These are phyloP conservation scores for Holothuria scabra DNA, from an alignment of 53 echinoderm and acorn worm genomes.

Conservation along the genomic window DNA sequence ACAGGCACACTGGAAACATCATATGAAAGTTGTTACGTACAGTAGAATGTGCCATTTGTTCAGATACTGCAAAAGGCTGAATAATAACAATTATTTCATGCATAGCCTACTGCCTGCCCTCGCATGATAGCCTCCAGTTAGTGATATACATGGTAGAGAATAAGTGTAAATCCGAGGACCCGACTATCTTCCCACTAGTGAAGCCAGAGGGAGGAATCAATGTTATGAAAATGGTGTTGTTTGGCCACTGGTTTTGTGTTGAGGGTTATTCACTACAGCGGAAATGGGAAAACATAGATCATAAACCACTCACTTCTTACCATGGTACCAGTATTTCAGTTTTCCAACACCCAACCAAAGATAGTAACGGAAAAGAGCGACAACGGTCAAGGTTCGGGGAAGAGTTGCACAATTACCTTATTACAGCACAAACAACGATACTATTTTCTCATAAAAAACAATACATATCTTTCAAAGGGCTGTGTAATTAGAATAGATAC, in stretches of 20 bases:
- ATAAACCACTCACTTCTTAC: constrained; percentile 54
- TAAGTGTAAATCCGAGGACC: neutral
- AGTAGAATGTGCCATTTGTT: too few species aligned
- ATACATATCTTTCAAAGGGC: neutral
- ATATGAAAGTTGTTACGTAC: too few species aligned
- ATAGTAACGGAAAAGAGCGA: constrained; percentile 26
- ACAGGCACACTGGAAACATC: too few species aligned
- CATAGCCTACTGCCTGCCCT: too few species aligned
- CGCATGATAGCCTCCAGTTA: too few species aligned
- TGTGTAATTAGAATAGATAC: neutral
- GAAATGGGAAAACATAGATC: constrained; percentile 62
- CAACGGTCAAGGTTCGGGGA: neutral
- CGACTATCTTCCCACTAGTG: constrained; percentile 39
- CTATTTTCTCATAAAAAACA: neutral
- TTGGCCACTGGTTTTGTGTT: constrained; percentile 28
- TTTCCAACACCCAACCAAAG: constrained; percentile 45
- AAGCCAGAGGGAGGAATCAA: constrained; percentile 1
- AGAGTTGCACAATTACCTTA: constrained; percentile 27
- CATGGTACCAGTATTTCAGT: constrained; percentile 64
- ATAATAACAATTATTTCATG: too few species aligned
- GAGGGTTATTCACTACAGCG: constrained; percentile 51
- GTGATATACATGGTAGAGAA: constrained; percentile 20
- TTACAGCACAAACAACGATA: constrained; percentile 4
- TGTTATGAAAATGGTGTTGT: constrained; percentile 42
- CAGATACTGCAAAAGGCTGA: too few species aligned